A percentile compares a stretch with the other conserved stretches of the same genome.
Evolutionary conservation across 2,797 vertebrate genomes (phyloP).

Genomic region (Syndactyla subalaris): DNA sequence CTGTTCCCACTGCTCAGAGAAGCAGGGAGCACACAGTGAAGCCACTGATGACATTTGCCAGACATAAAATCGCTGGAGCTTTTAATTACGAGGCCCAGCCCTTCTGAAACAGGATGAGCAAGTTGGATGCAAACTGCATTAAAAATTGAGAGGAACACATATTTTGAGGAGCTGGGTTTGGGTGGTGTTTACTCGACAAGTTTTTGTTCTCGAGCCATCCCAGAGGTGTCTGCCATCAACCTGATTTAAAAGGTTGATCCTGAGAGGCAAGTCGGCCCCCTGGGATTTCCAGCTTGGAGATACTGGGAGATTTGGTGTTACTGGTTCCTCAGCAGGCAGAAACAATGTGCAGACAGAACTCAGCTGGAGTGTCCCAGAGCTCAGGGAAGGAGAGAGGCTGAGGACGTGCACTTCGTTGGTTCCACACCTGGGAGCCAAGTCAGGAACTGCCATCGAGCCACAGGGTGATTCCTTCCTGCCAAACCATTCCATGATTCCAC

Average conservation of each 20-base stretch:
- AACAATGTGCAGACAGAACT: background rate
- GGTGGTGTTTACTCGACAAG: constrained; percentile 41
- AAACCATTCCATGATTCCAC: background rate
- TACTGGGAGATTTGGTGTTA: background rate
- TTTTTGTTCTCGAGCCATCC: constrained; percentile 51
- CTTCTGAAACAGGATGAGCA: constrained; percentile 65
- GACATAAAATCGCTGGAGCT: constrained; percentile 1
- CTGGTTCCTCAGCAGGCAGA: background rate
- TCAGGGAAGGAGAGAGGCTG: background rate
- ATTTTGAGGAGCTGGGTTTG: constrained; percentile 49
- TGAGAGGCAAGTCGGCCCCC: background rate
- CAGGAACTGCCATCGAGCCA: background rate
- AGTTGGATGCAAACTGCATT: constrained; percentile 60
- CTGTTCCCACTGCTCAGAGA: background rate
- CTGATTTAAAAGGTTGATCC: constrained; percentile 60
- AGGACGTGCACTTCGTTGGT: rapidly evolving
- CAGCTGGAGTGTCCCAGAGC: background rate
- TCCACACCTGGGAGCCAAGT: background rate
- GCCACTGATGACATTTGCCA: constrained; percentile 44
- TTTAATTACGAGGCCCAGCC: constrained; percentile 59
- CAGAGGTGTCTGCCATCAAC: constrained; percentile 43
- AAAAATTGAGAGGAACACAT: constrained; percentile 60
- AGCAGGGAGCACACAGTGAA: background rate
- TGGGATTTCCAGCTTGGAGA: background rate
- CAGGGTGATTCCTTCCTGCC: background rate